phyloP scores from a whole-genome alignment of 2,888 invertebrate species.

The Andrena haemorrhoa region DNA sequence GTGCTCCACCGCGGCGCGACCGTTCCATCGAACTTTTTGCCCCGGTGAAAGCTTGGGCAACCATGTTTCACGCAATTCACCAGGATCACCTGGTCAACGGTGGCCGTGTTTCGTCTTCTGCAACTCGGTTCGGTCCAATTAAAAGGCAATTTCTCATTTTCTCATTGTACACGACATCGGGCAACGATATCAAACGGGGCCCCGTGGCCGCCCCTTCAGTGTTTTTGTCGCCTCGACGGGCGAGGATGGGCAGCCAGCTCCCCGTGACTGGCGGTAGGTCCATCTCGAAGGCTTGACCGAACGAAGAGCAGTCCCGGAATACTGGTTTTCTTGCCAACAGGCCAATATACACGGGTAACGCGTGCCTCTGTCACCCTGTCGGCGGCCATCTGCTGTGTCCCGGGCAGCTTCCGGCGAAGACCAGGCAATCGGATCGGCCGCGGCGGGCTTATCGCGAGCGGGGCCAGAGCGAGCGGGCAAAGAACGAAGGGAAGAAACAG shows the following conservation, averaged over 20 bases:
- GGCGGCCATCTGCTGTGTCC: conserved; percentile 69
- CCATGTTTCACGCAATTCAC: conserved; percentile 40
- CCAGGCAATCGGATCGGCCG: conserved; percentile 59
- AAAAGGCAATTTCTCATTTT: conserved; percentile 42
- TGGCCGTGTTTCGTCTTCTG: conserved; percentile 1
- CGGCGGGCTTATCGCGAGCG: conserved; percentile 45
- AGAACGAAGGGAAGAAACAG: conserved; percentile 42
- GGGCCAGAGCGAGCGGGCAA: conserved; percentile 28
- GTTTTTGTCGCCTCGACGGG: conserved; percentile 1
- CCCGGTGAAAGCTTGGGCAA: conserved; percentile 54
- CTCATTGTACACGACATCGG: conserved; percentile 1
- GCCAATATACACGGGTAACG: conserved; percentile 70
- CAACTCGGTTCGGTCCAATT: conserved; percentile 41
- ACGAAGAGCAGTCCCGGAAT: conserved; percentile 29
- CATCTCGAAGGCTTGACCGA: conserved; percentile 8
- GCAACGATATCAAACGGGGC: not conserved
- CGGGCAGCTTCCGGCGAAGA: conserved; percentile 57
- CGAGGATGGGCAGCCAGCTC: not conserved
- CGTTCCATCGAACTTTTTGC: conserved; percentile 22
- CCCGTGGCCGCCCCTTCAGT: not conserved
- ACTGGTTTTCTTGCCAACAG: conserved; percentile 64
- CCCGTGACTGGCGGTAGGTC: conserved; percentile 45
- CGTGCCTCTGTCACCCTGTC: conserved; percentile 75
- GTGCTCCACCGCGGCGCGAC: conserved; percentile 17
- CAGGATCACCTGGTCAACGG: conserved; percentile 48